These are phyloP conservation scores for Morone saxatilis DNA, from an alignment of 2,113 vertebrate genomes.

Conservation along the genomic window DNA sequence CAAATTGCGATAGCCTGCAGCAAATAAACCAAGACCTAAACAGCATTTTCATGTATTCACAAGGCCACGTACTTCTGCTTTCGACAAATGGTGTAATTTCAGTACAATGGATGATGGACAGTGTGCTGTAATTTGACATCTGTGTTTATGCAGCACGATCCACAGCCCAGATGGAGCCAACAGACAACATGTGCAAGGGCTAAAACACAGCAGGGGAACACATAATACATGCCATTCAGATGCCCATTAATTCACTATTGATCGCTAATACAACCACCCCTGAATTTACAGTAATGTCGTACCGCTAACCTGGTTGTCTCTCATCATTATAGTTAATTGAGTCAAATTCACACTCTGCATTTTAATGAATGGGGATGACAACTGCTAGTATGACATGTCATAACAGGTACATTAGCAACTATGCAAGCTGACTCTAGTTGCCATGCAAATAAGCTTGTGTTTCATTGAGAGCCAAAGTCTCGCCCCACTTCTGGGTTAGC, in stretches of 20 bases:
- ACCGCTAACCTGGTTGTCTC: constrained; percentile 18
- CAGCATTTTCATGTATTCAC: constrained; percentile 32
- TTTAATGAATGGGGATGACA: neutral
- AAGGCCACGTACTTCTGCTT: constrained; percentile 8
- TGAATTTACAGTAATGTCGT: constrained; percentile 37
- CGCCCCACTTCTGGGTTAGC: neutral
- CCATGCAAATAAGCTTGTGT: constrained; percentile 13
- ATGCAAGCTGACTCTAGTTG: constrained; percentile 3
- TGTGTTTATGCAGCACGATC: constrained; percentile 45
- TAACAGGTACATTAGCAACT: neutral
- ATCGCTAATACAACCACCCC: constrained; percentile 24
- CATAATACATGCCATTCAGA: constrained; percentile 32
- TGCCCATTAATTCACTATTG: constrained; percentile 1
- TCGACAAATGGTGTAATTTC: constrained; percentile 38
- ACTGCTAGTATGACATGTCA: neutral
- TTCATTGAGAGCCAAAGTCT: constrained; percentile 4
- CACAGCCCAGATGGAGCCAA: constrained; percentile 41
- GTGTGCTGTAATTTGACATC: constrained; percentile 53
- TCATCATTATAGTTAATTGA: constrained; percentile 25
- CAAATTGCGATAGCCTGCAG: constrained; percentile 36
- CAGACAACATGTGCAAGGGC: constrained; percentile 42
- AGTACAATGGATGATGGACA: constrained; percentile 55
- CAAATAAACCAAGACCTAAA: constrained; percentile 53
- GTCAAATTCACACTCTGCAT: constrained; percentile 16
- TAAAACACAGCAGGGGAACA: constrained; percentile 24